Percentiles rank a stretch among this genome's conserved stretches.
Conservation (phyloP, 2,113 vertebrate genomes). For the Ciconia maguari region DNA sequence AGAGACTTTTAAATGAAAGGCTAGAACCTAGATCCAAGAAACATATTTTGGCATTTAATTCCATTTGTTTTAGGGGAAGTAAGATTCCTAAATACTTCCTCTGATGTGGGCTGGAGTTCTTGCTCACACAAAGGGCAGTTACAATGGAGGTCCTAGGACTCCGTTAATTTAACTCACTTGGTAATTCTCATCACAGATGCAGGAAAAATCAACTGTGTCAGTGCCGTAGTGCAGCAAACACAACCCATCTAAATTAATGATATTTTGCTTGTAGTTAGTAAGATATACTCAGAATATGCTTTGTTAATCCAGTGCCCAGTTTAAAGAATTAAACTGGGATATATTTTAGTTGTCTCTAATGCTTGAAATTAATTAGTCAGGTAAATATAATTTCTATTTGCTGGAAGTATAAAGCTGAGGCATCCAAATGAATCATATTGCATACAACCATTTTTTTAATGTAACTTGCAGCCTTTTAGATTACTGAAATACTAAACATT, state of each 20-base stretch:
- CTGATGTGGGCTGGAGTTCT: neutral
- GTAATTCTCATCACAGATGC: neutral
- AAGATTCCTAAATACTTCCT: neutral
- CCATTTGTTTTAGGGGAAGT: neutral
- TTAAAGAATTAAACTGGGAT: neutral
- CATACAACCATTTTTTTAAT: neutral
- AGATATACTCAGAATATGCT: neutral
- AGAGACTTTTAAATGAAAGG: neutral
- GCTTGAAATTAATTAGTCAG: neutral
- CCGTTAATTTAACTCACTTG: neutral
- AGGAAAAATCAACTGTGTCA: neutral
- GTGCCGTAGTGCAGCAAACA: neutral
- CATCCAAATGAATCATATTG: neutral
- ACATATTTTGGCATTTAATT: neutral
- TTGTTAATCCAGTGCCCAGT: neutral
- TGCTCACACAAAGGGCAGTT: neutral
- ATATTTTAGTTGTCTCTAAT: neutral
- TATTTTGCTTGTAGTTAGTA: neutral
- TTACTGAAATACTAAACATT: neutral
- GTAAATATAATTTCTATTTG: neutral
- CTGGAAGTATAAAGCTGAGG: neutral
- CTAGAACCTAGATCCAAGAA: neutral
- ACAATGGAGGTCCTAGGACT: neutral
- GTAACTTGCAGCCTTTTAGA: neutral
- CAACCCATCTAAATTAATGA: neutral